Evolutionary conservation across 2,888 invertebrate species (phyloP), one percentile per base, ranked within the genome.

Genomic region (Clostera curtula): DNA sequence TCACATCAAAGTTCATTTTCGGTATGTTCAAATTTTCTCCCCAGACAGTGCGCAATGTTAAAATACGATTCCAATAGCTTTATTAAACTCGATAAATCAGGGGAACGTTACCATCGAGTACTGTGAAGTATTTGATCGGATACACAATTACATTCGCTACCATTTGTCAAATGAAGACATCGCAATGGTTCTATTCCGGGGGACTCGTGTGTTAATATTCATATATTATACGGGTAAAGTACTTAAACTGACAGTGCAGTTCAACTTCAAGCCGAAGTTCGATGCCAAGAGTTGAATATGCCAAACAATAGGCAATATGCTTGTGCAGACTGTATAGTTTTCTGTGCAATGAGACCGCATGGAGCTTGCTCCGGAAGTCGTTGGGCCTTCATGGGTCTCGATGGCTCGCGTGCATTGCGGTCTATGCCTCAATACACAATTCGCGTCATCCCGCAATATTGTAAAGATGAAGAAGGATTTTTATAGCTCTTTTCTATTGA

Each of bases 231-330:
- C 54, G 56, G 51, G 55, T 59, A 59, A 60, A 67, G 73, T 70
- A 61, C 67, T 72, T 72, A 67, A 68, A 67, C 73, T 73, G 74
- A 77, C 70, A 69, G 58, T 56, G 64, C 68, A 68, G 55, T 67
- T 54, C 50, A 56, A 59, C 49, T 58, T 49, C 53, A 51, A 44
- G 61, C 68, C 61, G 57, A 67, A 55, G 61, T 69, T 65, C 57
- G 70, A 77, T 83, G 82, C 82, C 82, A 83, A 83, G 60, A 77
- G 65, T 64, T 57, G 66, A 56, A 71, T 74, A 77, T 79, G 82
- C 80, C 82, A 83, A 77, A 77, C 75, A 79, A 80, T 71, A 71
- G 73, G 73, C 77, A 75, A 73, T 77, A 75, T 66, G 69, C 64
- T 55, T 55, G 46, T 56, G 62, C 46, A 59, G 56, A n/a, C 55